These are phyloP conservation scores for Chloroclysta siterata DNA, from an alignment of 2,888 invertebrate species.

Conservation along the genomic window DNA sequence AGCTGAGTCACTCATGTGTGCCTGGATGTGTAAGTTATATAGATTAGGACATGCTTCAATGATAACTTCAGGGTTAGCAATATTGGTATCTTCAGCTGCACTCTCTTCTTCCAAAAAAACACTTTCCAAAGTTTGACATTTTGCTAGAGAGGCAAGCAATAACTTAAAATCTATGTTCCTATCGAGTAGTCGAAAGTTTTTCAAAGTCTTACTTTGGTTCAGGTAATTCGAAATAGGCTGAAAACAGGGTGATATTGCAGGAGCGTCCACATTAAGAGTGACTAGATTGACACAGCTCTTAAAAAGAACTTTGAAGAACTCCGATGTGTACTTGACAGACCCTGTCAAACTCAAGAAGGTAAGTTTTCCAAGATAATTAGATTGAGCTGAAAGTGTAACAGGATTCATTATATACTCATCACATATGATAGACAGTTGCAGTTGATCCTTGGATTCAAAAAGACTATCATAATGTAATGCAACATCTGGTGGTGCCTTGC, in stretches of 20 bases:
- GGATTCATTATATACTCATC: constrained; percentile 46
- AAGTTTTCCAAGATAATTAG: constrained; percentile 63
- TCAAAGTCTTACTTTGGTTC: constrained; percentile 56
- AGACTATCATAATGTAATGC: constrained; percentile 62
- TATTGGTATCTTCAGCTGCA: constrained; percentile 42
- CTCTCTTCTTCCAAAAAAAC: constrained; percentile 59
- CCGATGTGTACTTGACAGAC: constrained; percentile 51
- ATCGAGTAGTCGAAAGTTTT: constrained; percentile 65
- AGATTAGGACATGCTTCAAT: constrained; percentile 63
- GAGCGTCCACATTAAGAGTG: constrained; percentile 61
- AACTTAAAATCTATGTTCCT: constrained; percentile 57
- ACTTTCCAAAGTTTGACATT: constrained; percentile 67
- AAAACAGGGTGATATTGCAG: constrained; percentile 49
- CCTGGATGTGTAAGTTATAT: constrained; percentile 60
- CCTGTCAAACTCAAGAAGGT: constrained; percentile 67
- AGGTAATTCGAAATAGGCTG: constrained; percentile 54
- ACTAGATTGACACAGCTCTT: constrained; percentile 57
- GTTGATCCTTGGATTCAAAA: constrained; percentile 51
- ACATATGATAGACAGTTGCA: constrained; percentile 58
- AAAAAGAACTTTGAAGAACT: constrained; percentile 70
- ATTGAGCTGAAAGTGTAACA: constrained; percentile 50
- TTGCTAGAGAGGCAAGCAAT: constrained; percentile 60
- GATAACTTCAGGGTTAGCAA: constrained; percentile 55
- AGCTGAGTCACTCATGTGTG: constrained; percentile 46
- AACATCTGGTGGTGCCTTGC: constrained; percentile 49